Conservation (phyloP, 2,113 vertebrate genomes). For the Nannobrachium achirus region DNA sequence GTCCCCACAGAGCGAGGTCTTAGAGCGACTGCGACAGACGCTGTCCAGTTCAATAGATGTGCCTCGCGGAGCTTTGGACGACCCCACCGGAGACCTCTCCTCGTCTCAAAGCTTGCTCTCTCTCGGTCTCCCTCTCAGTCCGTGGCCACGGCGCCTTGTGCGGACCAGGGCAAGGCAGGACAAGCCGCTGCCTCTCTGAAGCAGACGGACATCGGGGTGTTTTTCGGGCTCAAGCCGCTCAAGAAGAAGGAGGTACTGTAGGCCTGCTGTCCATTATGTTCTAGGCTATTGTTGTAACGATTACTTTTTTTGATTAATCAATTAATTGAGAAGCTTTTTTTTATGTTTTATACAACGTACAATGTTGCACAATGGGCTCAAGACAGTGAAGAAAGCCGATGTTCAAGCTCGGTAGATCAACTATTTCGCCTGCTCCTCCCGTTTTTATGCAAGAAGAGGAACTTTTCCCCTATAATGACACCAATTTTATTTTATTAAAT, state of each 20-base stretch:
- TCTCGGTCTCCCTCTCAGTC: conserved; percentile 15
- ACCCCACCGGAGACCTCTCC: conserved; percentile 20
- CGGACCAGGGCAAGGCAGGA: conserved; percentile 38
- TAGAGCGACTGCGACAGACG: conserved; percentile 70
- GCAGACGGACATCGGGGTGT: conserved; percentile 95
- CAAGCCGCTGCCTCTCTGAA: conserved; percentile 78
- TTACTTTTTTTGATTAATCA: too few relatives aligned
- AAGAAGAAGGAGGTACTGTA: conserved; percentile 78
- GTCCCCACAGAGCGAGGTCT: conserved; percentile 75
- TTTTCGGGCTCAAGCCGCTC: conserved; percentile 91
- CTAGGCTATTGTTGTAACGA: too few relatives aligned
- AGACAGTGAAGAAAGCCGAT: too few relatives aligned
- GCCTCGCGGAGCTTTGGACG: conserved; percentile 9
- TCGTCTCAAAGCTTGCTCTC: conserved; percentile 16
- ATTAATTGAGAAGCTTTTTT: too few relatives aligned
- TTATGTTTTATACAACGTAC: too few relatives aligned
- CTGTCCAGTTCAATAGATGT: conserved; percentile 33
- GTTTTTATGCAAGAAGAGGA: too few relatives aligned
- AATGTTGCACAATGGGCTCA: too few relatives aligned
- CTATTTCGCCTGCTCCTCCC: too few relatives aligned
- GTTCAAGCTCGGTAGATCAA: too few relatives aligned
- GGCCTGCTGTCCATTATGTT: too few relatives aligned
- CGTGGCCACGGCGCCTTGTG: conserved; percentile 57
- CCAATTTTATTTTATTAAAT: too few relatives aligned
- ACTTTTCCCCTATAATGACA: too few relatives aligned